Conservation (phyloP, 2,113 vertebrate genomes). For the Syrrhaptes paradoxus region DNA sequence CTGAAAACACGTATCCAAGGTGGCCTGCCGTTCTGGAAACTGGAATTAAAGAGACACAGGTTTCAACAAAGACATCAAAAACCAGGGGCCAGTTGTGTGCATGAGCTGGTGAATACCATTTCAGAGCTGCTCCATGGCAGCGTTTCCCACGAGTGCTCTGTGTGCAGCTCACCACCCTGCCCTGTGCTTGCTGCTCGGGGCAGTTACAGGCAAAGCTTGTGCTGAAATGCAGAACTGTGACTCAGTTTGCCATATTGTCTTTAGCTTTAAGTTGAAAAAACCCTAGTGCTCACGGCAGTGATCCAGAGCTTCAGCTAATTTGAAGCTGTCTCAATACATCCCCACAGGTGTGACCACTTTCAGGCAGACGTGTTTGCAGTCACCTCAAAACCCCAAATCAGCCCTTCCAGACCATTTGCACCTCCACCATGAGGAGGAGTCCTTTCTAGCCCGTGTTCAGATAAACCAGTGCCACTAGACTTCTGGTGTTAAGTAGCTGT, state of each 20-base stretch:
- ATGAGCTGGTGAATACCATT: neutral
- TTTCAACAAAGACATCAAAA: neutral
- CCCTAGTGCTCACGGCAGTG: accelerated
- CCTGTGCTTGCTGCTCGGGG: neutral
- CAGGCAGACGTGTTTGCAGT: neutral
- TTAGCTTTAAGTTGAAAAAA: neutral
- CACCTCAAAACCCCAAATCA: neutral
- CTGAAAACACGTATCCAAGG: neutral
- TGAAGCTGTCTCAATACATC: neutral
- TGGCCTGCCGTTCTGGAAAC: neutral
- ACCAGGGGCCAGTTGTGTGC: neutral
- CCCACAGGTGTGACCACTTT: neutral
- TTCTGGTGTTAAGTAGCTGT: neutral
- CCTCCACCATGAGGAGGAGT: neutral
- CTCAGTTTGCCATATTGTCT: neutral
- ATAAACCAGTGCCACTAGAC: neutral
- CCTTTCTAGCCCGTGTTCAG: neutral
- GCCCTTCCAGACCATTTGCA: neutral
- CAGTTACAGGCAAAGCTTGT: neutral
- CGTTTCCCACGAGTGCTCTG: accelerated
- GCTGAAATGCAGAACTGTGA: neutral
- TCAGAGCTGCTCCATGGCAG: accelerated
- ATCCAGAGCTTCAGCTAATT: neutral
- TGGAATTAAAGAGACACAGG: neutral
- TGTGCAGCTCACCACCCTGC: neutral